phyloP scores from a whole-genome alignment of 2,888 invertebrate species.

The Spilosoma lubricipeda region DNA sequence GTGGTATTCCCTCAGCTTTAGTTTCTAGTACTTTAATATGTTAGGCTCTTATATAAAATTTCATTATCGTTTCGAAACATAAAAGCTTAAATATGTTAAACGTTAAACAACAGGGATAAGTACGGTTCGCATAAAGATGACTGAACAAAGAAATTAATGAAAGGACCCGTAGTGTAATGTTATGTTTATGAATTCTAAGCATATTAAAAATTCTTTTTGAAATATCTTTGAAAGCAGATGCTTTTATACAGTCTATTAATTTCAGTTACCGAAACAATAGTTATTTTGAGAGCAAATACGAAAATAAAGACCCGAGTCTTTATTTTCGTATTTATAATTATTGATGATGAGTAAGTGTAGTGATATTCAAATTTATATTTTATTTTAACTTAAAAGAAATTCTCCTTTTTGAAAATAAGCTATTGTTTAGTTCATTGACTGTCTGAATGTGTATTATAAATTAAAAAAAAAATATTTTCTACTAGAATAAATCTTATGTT shows the following conservation, averaged over 20 bases:
- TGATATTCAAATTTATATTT: no score
- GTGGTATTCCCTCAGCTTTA: background rate
- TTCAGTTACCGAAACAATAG: background rate
- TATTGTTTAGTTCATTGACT: no score
- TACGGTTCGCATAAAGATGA: background rate
- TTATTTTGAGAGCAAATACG: background rate
- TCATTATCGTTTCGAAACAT: slow-evolving; percentile 27
- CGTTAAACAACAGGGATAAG: slow-evolving; percentile 8
- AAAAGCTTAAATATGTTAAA: slow-evolving; percentile 26
- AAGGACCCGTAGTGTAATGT: background rate
- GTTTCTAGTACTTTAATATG: slow-evolving; percentile 10
- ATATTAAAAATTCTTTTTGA: background rate
- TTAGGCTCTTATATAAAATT: background rate
- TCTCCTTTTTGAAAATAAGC: no score
- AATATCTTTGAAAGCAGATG: slow-evolving; percentile 3
- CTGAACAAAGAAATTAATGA: slow-evolving; percentile 6
- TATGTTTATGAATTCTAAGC: background rate
- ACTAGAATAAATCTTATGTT: no score
- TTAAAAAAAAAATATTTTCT: no score
- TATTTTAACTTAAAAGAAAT: no score
- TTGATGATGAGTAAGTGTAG: no score
- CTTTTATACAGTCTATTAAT: background rate
- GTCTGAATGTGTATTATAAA: no score
- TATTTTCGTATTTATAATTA: background rate
- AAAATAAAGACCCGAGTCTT: background rate